Evolutionary conservation across 1,140 invertebrate genomes (phyloP), one percentile per base, ranked within the genome.

Genomic region (Ceratosolen fusciceps): DNA sequence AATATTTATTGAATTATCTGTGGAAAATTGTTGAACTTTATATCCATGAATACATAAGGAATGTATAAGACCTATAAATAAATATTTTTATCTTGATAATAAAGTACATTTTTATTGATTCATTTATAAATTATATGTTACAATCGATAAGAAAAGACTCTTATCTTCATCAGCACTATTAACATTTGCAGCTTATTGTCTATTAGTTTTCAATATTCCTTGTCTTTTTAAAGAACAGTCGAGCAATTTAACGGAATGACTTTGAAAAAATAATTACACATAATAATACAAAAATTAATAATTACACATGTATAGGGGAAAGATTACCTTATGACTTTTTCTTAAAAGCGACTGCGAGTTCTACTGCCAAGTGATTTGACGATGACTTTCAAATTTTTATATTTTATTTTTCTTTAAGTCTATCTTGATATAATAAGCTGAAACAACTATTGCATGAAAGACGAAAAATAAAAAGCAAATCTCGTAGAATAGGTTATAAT

Each of bases 311-410:
- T 14, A 14, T 29, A 29, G 19, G 14, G 62, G 37, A 34, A 24
- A 77, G 81, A 52, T 75, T 52, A 83, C 80, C 74, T 70, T 75
- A 58, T n/a, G n/a, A 67, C 5, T 21, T 31, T 16, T 60, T n/a
- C 16, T 9, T 54, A 56, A 56, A 49, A 37, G 9, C n/a, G 56
- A 1, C 31, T 73, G 26, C 29, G 21, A 7, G n/a, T 10, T 0
- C 37, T 70, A 8, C 31, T 47, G 12, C 4, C 21, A 43, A 47
- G 34, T 70, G 16, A 37, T 70, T 47, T 24, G 16, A 67, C 9
- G 1, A 70, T 70, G 39, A 70, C 39, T 70, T 47, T 47, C 19
- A 39, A 39, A 43, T 70, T 70, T 26, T 10, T 70, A 14, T 8
- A 12, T 1, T 43, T 74, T 26, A 31, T 58, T 60, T 74, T 62